Evolutionary conservation across 2,113 vertebrate genomes (phyloP), one percentile per base, ranked within the genome.

Genomic region (Formicarius rufipectus): DNA sequence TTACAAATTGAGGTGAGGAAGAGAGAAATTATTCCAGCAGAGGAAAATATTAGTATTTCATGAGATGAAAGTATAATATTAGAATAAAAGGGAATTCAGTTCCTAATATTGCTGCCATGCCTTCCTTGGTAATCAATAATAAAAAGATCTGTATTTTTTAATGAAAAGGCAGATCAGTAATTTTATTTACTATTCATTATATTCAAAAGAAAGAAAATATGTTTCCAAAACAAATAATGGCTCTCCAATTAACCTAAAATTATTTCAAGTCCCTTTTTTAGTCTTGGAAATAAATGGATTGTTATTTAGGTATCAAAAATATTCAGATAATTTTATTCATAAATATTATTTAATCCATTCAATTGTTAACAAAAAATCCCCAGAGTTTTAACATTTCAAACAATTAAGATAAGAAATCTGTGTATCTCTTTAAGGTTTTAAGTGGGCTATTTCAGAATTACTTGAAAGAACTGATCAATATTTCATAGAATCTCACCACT

Each of bases 401-500:
- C 19, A 76, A 39, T 75, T 84, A 81, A 83, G 27, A 89, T 44
- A 81, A 25, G 10, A 94, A 92, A 74, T 8, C 4, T 77, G 6
- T 56, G 21, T 81, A 42, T 52, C 19, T 50, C 63, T 58, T 63
- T 67, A 92, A 53, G 45, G 21, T 72, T 92, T 81, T 83, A 89
- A 93, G 49, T 68, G 60, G 42, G 87, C 89, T 85, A 83, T 71
- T 77, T 94, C 60, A 76, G 25, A 76, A 74, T 89, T 73, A 58
- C 47, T 84, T 95, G 86, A 85, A 93, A 89, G 42, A 55, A 50
- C 66, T 89, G 31, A 80, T 96, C 47, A 88, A 77, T 50, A 94
- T 94, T 96, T 93, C 60, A 92, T 92, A 73, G 49, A 67, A 8
- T 58, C 87, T 96, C 92, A 82, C 64, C 75, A 76, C 20, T 87